Evolutionary conservation across 2,113 vertebrate species (phyloP).

Genomic region (Junco hyemalis): DNA sequence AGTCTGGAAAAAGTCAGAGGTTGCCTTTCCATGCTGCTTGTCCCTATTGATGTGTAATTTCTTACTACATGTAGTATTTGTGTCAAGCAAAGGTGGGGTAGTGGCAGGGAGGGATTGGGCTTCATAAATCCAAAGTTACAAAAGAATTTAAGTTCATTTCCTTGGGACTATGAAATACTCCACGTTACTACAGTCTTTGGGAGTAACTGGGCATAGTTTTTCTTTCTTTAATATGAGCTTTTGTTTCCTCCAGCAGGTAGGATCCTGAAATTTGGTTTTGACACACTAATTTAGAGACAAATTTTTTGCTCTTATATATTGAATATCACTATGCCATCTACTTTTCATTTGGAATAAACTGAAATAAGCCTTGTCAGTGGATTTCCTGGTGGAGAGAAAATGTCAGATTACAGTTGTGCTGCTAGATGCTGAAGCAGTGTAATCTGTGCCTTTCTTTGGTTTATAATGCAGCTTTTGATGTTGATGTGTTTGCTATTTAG

Average conservation of each 20-base stretch:
- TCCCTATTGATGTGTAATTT: background rate
- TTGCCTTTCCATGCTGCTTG: background rate
- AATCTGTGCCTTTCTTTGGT: background rate
- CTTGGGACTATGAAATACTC: background rate
- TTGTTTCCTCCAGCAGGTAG: background rate
- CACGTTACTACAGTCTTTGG: background rate
- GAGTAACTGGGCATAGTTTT: background rate
- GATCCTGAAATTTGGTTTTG: background rate
- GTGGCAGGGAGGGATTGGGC: background rate
- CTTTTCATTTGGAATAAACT: background rate
- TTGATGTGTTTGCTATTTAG: background rate
- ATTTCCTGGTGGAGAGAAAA: background rate
- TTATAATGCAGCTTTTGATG: background rate
- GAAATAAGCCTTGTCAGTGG: background rate
- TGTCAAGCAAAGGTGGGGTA: background rate
- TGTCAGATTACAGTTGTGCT: background rate
- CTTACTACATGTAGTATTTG: background rate
- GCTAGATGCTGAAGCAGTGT: background rate
- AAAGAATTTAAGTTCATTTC: background rate
- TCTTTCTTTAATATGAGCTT: background rate
- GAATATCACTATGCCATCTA: background rate
- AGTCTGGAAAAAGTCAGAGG: background rate
- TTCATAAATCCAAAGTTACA: background rate
- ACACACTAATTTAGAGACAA: background rate
- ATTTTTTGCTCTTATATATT: background rate